Base-by-base conservation (phyloP, 2,113 vertebrate species). In the Dunckerocampus dactyliophorus region DNA sequence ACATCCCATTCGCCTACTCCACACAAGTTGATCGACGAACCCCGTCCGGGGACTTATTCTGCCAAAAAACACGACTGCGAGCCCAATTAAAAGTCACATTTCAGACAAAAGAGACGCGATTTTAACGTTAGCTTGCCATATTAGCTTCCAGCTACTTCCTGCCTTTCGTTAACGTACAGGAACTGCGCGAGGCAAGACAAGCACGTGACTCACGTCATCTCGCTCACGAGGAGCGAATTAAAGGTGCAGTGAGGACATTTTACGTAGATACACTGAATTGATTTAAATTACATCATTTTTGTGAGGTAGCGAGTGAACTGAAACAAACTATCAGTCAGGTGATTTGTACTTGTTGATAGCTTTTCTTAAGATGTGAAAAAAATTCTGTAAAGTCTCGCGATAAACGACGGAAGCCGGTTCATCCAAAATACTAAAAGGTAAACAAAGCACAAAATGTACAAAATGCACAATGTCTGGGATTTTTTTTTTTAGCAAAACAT, bases 191-290 rank as follows among this genome's bases (percentile, higher is more conserved):
- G 48, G 16, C 14, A 21, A 7, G 86, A 88, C 86, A 76, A 75
- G 51, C 89, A 90, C 87, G 90, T 91, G 89, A 91, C 79, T 48
- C 4, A 8, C 20, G 71, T 52, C 70, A 7, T 37, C 4, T 16
- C 19, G 7, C 64, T 89, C 90, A 90, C 86, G 86, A 81, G 90
- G 76, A 81, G 31, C 3, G 62, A 6, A 82, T 87, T 87, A 88
- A 87, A 82, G 77, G 64, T 0, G 24, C 62, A 77, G 69, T 21
- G n/a, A 45, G 3, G 4, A n/a, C 51, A 31, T 39, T 19, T 39
- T 11, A 55, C 28, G n/a, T 13, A 4, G 16, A 13, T 20, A 55
- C 3, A 1, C 15, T n/a, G 11, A 34, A 7, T 13, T n/a, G 3
- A 6, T 34, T 55, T n/a, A 6, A 37, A 55, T 8, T 17, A 10